Conservation (phyloP, 2,888 invertebrate species). For the Liopterus haemorrhoidalis region DNA sequence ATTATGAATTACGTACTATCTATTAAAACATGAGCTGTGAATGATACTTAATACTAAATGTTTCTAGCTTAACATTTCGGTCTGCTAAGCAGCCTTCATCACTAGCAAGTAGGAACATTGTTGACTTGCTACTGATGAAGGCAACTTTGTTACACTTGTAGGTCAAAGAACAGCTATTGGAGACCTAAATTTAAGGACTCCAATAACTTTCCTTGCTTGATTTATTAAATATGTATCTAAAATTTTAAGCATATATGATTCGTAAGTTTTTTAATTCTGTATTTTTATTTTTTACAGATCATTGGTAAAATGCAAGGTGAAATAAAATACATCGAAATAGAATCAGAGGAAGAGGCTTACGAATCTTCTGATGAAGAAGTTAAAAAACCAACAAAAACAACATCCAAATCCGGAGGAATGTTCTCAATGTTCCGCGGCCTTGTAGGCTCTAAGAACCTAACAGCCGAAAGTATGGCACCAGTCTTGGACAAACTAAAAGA, state of each 20-base stretch:
- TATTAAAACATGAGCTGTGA: too few relatives aligned
- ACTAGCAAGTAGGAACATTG: too few relatives aligned
- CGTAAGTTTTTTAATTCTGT: constrained; percentile 6
- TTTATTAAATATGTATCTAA: background rate
- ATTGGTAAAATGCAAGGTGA: constrained; percentile 80
- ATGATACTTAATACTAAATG: too few relatives aligned
- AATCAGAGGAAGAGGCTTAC: constrained; percentile 62
- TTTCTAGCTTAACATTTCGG: too few relatives aligned
- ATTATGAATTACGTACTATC: too few relatives aligned
- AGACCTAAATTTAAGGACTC: too few relatives aligned
- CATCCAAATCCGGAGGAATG: constrained; percentile 56
- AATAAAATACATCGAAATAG: constrained; percentile 76
- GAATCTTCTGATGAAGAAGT: constrained; percentile 46
- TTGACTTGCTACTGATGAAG: too few relatives aligned
- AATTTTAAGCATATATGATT: background rate
- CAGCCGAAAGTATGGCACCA: constrained; percentile 72
- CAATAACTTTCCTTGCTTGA: too few relatives aligned
- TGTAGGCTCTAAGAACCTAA: constrained; percentile 84
- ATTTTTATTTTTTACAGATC: constrained; percentile 48
- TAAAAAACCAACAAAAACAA: constrained; percentile 21
- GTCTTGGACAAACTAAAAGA: constrained; percentile 90
- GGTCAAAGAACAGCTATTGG: too few relatives aligned
- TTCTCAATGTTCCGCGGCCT: constrained; percentile 79
- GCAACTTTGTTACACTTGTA: too few relatives aligned
- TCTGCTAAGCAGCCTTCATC: too few relatives aligned